A percentile compares a stretch with the other conserved stretches of the same genome.
phyloP scores from a whole-genome alignment of 2,113 vertebrate genomes.

The Hassar affinis region DNA sequence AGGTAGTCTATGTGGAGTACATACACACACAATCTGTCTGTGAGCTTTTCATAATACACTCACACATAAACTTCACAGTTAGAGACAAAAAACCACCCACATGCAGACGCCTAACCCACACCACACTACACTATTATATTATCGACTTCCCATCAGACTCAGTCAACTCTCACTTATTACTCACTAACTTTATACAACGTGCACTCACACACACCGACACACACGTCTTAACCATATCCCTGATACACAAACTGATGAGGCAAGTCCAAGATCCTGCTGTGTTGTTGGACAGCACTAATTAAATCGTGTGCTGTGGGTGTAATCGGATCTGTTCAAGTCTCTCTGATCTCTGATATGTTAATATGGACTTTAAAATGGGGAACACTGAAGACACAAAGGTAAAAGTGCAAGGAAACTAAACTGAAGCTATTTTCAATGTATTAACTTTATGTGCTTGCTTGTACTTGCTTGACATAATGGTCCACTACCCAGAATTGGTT shows the following conservation, averaged over 20 bases:
- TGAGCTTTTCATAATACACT: constrained; percentile 16
- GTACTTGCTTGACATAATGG: background rate
- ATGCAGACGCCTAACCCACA: background rate
- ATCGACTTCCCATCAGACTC: constrained; percentile 3
- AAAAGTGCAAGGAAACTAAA: background rate
- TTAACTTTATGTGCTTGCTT: no score
- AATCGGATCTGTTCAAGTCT: background rate
- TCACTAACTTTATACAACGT: constrained; percentile 4
- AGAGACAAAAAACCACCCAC: constrained; percentile 28
- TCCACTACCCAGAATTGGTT: background rate
- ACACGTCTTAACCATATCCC: background rate
- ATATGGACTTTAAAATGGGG: background rate
- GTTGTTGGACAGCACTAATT: background rate
- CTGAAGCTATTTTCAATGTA: background rate
- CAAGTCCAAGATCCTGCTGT: background rate
- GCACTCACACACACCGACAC: background rate
- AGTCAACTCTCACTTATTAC: background rate
- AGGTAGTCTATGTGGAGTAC: constrained; percentile 5
- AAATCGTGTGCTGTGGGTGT: background rate
- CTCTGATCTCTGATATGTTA: background rate
- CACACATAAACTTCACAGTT: constrained; percentile 4
- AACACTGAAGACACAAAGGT: background rate
- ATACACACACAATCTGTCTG: constrained; percentile 16
- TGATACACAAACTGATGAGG: background rate
- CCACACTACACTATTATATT: background rate